Percentiles rank a stretch among this genome's conserved stretches.
phyloP scores from a whole-genome alignment of 2,888 invertebrate species.

The Galerucella nymphaeae region DNA sequence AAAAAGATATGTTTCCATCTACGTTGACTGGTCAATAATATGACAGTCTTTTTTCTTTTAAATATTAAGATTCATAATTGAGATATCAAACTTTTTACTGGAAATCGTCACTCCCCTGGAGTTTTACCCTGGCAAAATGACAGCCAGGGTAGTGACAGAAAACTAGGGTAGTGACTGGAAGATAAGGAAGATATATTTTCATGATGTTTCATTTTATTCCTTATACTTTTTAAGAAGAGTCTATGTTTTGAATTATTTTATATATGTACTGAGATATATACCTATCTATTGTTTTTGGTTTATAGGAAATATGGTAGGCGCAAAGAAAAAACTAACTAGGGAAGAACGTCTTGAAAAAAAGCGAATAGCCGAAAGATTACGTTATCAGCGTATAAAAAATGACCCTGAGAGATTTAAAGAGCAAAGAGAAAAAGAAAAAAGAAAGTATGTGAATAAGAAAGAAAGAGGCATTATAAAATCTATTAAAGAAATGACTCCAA shows the following conservation, averaged over 20 bases:
- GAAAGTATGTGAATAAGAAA: constrained; percentile 1
- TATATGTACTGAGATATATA: not conserved
- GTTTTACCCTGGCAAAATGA: constrained; percentile 5
- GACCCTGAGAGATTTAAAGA: constrained; percentile 1
- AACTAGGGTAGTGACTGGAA: not conserved
- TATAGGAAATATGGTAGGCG: not conserved
- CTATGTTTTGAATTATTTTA: not conserved
- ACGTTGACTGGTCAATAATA: not conserved
- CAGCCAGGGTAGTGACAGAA: constrained; percentile 2
- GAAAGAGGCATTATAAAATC: not conserved
- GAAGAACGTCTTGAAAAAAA: not conserved
- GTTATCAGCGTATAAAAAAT: not conserved
- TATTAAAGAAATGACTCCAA: not conserved
- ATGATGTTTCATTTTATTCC: constrained; percentile 7
- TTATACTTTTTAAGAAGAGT: constrained; percentile 3
- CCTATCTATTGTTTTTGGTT: constrained; percentile 1
- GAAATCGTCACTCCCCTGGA: constrained; percentile 1
- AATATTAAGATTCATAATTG: not conserved
- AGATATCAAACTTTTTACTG: too few relatives aligned
- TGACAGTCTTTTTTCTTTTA: not conserved
- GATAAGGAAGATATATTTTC: not conserved
- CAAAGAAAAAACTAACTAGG: not conserved
- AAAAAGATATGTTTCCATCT: constrained; percentile 2
- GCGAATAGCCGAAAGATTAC: not conserved
- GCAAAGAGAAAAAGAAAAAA: constrained; percentile 5